Conservation (phyloP, 2,113 vertebrate species). For the Notarius quadriscutis region DNA sequence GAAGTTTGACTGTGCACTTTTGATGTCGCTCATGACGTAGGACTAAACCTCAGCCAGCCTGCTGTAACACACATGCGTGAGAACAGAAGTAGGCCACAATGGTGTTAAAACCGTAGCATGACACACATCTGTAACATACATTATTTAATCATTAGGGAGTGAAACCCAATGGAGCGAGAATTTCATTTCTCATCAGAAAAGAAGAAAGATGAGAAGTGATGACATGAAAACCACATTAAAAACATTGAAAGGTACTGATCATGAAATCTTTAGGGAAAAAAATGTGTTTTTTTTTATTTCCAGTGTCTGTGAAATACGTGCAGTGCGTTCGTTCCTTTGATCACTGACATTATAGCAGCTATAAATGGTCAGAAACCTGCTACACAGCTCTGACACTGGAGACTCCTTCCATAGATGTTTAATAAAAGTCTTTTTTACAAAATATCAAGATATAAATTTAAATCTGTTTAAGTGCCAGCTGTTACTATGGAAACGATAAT, state of each 20-base stretch:
- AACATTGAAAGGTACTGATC: background rate
- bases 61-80: conserved; percentile 20
- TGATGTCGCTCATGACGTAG: conserved; percentile 35
- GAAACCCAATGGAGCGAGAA: conserved; percentile 7
- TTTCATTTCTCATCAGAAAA: conserved; percentile 29
- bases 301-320: no score
- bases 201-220: background rate
- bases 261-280: background rate
- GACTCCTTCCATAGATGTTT: background rate
- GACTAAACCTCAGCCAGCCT: conserved; percentile 28
- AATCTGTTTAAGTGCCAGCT: background rate
- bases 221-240: background rate
- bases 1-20: conserved; percentile 65
- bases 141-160: conserved; percentile 24
- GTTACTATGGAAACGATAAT: background rate
- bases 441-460: background rate
- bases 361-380: background rate
- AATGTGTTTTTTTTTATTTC: no score
- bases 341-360: background rate
- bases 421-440: background rate
- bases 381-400: no score
- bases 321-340: background rate
- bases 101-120: background rate
- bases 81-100: conserved; percentile 32
- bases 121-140: conserved; percentile 8